Base-by-base conservation (phyloP, 2,888 invertebrate genomes). In the Holacanthella duospinosa region DNA sequence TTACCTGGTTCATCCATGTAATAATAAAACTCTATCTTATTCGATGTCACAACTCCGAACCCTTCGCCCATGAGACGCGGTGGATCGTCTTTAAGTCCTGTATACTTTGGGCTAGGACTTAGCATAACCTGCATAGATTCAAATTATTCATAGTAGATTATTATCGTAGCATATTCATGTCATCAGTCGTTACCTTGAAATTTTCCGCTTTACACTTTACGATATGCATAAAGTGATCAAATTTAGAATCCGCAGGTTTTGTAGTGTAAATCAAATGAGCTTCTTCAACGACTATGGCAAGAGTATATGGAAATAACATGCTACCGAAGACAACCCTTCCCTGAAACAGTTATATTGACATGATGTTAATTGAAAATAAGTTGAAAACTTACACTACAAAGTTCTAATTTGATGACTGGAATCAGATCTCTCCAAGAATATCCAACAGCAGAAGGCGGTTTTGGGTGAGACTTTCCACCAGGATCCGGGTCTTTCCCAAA, bases 21-120 rank as follows among this genome's bases (percentile, higher is more conserved):
- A 78, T 93, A 95, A 77, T 95, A 95, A 27, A 96, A 82, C 76
- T 95, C 92, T 74, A 96, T 86, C 75, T 89, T 88, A 76, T 95
- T 95, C 1, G 94, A 92, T 76, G 94, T 94, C 81, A 97, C 86
- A 12, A 99, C 85, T 1, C 95, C 95, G 79, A 97, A 97, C 0
- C 96, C 97, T 79, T 95, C 95, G 2, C 97, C 97, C 96, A 97
- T 97, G 75, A 90, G 94, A 58, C 92, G 80, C 0, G 97, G 97
- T 0, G 97, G 95, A 74, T 93, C 93, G 78, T 94, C 94, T 3
- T 89, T 86, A 82, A 90, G 85, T 4, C 93, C 92, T 2, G 87
- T 90, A 77, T 94, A 96, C 75, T 93, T 93, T 1, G 92, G 90
- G 79, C 93, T 94, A 21, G 94, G 94, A n/a, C 93, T 93, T 68